Percentiles rank a stretch among this genome's conserved stretches.
Conservation (phyloP, 2,113 vertebrate genomes). For the Amphilophus citrinellus region DNA sequence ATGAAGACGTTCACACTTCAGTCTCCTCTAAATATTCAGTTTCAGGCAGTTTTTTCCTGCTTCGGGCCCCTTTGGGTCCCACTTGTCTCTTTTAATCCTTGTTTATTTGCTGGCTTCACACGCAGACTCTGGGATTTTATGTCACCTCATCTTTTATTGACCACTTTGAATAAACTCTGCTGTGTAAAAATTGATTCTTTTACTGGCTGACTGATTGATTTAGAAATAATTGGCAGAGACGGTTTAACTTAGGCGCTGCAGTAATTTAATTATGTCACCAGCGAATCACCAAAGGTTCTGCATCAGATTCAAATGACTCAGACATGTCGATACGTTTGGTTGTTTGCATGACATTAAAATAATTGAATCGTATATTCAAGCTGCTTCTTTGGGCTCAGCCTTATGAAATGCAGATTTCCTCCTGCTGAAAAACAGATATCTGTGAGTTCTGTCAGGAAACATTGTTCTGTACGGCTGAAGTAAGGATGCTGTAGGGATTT, state of each 20-base stretch:
- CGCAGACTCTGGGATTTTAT: neutral
- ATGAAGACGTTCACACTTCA: neutral
- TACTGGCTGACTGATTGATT: neutral
- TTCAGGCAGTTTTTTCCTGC: neutral
- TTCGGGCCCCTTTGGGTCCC: neutral
- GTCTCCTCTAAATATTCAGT: neutral
- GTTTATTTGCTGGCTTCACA: neutral
- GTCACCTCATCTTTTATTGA: neutral
- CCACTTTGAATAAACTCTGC: neutral
- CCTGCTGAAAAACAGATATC: neutral
- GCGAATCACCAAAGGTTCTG: neutral
- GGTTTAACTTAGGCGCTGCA: neutral
- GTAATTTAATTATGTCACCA: neutral
- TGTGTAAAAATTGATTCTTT: neutral
- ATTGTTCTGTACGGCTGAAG: neutral
- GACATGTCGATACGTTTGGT: neutral
- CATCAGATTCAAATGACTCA: neutral
- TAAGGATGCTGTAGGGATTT: slow-evolving; percentile 1
- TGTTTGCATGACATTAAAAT: neutral
- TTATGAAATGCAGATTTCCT: slow-evolving; percentile 10
- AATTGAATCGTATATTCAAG: neutral
- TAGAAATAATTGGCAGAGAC: neutral
- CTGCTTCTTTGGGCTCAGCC: neutral
- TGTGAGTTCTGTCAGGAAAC: neutral
- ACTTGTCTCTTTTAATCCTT: neutral